phyloP scores from a whole-genome alignment of 2,888 invertebrate genomes.

The Slavum lentiscoides region DNA sequence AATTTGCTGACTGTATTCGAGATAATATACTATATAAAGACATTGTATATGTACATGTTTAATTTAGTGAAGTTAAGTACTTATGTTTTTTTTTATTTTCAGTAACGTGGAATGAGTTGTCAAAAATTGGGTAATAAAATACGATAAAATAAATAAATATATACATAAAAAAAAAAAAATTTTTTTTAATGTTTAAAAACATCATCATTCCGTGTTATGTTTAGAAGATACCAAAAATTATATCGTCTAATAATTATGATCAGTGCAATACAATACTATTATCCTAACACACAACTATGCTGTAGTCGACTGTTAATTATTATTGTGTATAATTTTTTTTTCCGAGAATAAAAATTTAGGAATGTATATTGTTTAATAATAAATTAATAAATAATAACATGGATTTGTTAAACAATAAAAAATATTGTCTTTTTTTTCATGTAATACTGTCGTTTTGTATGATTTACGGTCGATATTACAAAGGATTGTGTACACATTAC shows the following conservation, averaged over 20 bases:
- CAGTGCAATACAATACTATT: slow-evolving; percentile 21
- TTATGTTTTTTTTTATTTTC: slow-evolving; percentile 49
- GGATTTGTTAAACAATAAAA: slow-evolving; percentile 21
- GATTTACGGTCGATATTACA: too few species aligned
- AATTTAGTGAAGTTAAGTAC: slow-evolving; percentile 35
- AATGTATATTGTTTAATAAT: slow-evolving; percentile 32
- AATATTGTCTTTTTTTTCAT: neutral
- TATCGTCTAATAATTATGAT: neutral
- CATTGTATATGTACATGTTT: neutral
- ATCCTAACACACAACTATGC: slow-evolving; percentile 8
- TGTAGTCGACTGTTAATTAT: neutral
- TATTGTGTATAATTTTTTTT: slow-evolving; percentile 43
- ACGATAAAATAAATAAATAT: slow-evolving; percentile 22
- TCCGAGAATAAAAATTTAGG: slow-evolving; percentile 8
- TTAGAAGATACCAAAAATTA: slow-evolving; percentile 43
- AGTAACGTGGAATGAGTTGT: slow-evolving; percentile 53
- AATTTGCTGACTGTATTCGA: slow-evolving; percentile 1
- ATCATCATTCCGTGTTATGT: slow-evolving; percentile 44
- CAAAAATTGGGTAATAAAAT: slow-evolving; percentile 41
- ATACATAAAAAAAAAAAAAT: slow-evolving; percentile 5
- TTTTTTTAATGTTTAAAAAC: neutral
- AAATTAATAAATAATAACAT: slow-evolving; percentile 33
- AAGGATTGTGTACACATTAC: too few species aligned
- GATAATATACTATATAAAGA: neutral
- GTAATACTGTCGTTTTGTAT: too few species aligned